Evolutionary conservation across 2,888 invertebrate species (phyloP).

Genomic region (Phasia obesa): DNA sequence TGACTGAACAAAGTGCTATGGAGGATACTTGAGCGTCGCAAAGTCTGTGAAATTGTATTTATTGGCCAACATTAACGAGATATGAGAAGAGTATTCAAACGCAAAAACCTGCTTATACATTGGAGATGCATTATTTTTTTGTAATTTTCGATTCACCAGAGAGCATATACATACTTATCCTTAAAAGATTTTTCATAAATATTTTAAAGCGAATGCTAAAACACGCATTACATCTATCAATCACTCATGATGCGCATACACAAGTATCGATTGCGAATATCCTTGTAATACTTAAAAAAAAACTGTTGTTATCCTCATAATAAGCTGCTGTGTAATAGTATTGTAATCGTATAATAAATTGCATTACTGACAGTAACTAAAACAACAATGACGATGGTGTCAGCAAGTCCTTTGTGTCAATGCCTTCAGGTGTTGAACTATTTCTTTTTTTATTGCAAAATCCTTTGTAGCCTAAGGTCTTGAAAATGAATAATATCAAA

Average conservation of each 20-base stretch:
- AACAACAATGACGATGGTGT: background rate
- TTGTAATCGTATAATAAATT: constrained; percentile 39
- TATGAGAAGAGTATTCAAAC: constrained; percentile 53
- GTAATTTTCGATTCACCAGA: constrained; percentile 9
- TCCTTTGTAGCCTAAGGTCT: too few relatives aligned
- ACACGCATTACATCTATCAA: constrained; percentile 69
- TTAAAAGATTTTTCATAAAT: background rate
- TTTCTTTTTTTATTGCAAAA: too few relatives aligned
- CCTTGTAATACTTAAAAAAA: constrained; percentile 8
- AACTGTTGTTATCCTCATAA: background rate
- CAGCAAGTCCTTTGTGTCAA: too few relatives aligned
- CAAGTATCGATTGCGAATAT: constrained; percentile 50
- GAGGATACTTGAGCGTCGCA: constrained; percentile 68
- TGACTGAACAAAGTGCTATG: constrained; percentile 59
- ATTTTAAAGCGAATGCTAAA: constrained; percentile 30
- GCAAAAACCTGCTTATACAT: background rate
- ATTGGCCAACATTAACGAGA: constrained; percentile 71
- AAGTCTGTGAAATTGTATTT: constrained; percentile 71
- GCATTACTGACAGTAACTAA: constrained; percentile 15
- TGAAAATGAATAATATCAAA: too few relatives aligned
- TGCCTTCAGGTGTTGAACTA: too few relatives aligned
- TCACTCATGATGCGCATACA: constrained; percentile 35
- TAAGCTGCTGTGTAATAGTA: background rate
- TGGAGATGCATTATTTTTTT: constrained; percentile 7
- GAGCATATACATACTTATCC: background rate